These are phyloP conservation scores for Recurvirostra avosetta DNA, from an alignment of 2,113 vertebrate genomes.

Conservation along the genomic window DNA sequence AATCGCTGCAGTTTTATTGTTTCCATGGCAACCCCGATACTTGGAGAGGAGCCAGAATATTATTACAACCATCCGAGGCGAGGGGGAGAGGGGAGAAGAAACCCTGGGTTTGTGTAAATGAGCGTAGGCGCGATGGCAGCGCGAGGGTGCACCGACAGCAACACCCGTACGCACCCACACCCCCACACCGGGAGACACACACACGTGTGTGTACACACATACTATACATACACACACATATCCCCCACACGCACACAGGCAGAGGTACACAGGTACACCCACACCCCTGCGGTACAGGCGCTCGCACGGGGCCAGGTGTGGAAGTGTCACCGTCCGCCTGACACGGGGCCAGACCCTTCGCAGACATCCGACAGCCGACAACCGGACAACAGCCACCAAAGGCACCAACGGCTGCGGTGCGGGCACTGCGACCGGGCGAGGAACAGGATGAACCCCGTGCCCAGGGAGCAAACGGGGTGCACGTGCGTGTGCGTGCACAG, in stretches of 20 bases:
- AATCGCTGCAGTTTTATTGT: slow-evolving; percentile 44
- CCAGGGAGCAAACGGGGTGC: neutral
- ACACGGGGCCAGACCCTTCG: neutral
- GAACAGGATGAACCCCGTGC: neutral
- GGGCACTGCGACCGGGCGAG: neutral
- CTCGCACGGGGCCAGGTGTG: neutral
- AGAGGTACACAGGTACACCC: neutral
- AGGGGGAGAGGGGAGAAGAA: neutral
- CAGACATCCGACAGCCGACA: neutral
- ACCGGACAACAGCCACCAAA: too few species aligned
- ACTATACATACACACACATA: fast-evolving
- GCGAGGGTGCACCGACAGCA: neutral
- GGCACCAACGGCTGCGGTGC: neutral
- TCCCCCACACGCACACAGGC: fast-evolving
- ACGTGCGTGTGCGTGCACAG: fast-evolving
- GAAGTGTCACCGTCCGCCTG: neutral
- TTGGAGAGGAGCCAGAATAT: slow-evolving; percentile 29
- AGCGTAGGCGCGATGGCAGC: neutral
- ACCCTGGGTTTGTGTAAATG: neutral
- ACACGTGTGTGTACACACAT: neutral
- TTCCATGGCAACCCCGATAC: slow-evolving; percentile 62
- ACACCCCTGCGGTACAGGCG: neutral
- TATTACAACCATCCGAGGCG: neutral
- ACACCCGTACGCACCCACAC: neutral
- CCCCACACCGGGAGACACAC: neutral